Base-by-base conservation (phyloP, 2,797 vertebrate species). In the Myripristis jacobus region DNA sequence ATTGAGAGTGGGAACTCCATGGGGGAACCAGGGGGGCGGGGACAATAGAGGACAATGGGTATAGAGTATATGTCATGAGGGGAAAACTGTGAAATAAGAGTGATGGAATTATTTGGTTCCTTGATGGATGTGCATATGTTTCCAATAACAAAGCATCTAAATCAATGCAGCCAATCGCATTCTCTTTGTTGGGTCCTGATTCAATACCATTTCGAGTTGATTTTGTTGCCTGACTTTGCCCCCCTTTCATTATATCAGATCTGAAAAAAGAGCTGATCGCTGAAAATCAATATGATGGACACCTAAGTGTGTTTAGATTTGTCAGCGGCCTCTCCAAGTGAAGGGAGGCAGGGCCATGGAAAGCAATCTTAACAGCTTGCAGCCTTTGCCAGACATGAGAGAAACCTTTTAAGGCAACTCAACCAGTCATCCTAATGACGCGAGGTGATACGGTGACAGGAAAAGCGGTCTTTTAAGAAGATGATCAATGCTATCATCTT, bases 401-500 rank as follows among this genome's bases (percentile, higher is more conserved):
- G 77, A 88, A 90, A 83, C 88, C 87, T 92, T 91, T 92, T 91
- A 90, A 84, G 70, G 89, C 79, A 81, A 82, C 83, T 86, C 70
- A 80, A 79, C 69, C 85, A 86, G 87, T 82, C 84, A 79, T 84
- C 62, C 68, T 82, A 79, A 77, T 82, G 83, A 80, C 61, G 18
- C 10, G 80, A 79, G 71, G 82, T 75, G 91, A 89, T 84, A 73
- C 59, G 4, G 76, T 80, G 86, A 86, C 83, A 89, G 89, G 85
- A 88, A 90, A 89, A 81, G 79, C 29, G 52, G 57, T 63, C 80
- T 88, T 87, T 91, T 82, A 90, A 90, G 81, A 90, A 89, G 56
- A 91, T 88, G 91, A 94, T 92, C 91, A 88, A 91, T 90, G 89
- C 73, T 90, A 91, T 93, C 90, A 70, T 88, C 82, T 92, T 91